Conservation (phyloP, 1,140 invertebrate species). For the Bombus polaris region DNA sequence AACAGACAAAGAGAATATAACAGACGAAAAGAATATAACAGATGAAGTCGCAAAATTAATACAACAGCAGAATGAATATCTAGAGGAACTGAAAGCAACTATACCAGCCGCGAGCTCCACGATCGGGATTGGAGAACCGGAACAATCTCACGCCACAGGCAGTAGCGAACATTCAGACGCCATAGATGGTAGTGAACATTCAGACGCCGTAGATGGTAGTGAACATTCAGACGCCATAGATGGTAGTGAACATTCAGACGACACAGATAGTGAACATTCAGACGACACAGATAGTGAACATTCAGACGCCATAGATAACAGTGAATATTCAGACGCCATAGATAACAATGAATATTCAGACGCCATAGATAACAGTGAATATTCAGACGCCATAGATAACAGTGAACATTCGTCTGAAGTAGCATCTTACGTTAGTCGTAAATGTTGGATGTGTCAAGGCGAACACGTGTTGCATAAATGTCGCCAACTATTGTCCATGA, state of each 20-base stretch:
- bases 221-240: rapidly evolving
- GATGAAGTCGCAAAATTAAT: rapidly evolving
- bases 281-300: rapidly evolving
- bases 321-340: rapidly evolving
- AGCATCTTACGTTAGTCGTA: rapidly evolving
- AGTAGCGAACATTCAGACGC: rapidly evolving
- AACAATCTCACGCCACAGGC: rapidly evolving
- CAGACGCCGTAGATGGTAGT: rapidly evolving
- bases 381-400: rapidly evolving
- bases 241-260: rapidly evolving
- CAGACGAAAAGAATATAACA: too few relatives aligned
- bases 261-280: rapidly evolving
- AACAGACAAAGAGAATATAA: rapidly evolving
- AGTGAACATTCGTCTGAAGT: rapidly evolving
- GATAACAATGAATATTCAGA: rapidly evolving
- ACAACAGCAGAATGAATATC: rapidly evolving
- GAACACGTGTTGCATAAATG: rapidly evolving
- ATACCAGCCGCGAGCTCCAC: rapidly evolving
- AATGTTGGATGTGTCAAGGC: too few relatives aligned
- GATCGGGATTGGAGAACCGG: rapidly evolving
- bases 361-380: rapidly evolving
- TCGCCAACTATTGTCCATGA: too few relatives aligned
- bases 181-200: rapidly evolving
- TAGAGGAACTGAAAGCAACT: rapidly evolving
- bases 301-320: too few relatives aligned